Percentiles rank a stretch among this genome's conserved stretches.
Conservation (phyloP, 1,140 invertebrate species). For the Subanguina moxae region DNA sequence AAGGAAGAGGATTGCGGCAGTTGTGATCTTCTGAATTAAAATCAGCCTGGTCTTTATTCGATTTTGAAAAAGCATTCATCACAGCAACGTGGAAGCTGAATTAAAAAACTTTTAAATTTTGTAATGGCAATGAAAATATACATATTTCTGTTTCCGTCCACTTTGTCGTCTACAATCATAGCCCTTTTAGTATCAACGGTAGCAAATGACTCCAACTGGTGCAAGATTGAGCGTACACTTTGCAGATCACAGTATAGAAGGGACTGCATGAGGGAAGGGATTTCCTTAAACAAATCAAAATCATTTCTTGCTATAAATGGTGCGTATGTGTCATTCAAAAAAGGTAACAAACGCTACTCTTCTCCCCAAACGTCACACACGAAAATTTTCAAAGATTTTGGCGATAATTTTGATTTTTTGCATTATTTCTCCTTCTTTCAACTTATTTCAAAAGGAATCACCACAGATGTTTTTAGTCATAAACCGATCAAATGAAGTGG, state of each 20-base stretch:
- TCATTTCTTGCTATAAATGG: no score
- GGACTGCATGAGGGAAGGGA: slow-evolving; percentile 47
- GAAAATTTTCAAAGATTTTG: no score
- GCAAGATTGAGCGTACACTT: slow-evolving; percentile 29
- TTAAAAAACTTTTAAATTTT: no score
- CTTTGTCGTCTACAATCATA: slow-evolving; percentile 71
- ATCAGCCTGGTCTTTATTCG: slow-evolving; percentile 55
- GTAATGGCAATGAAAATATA: no score
- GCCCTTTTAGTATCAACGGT: slow-evolving; percentile 3
- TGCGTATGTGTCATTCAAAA: no score
- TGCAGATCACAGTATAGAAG: slow-evolving; percentile 50
- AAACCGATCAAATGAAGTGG: no score
- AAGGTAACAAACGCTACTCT: no score
- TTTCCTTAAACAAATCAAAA: background rate
- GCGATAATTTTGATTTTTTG: no score
- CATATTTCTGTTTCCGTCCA: slow-evolving; percentile 93
- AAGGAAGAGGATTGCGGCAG: background rate
- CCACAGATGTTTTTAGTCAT: no score
- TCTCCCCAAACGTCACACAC: no score
- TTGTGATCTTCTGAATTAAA: slow-evolving; percentile 16
- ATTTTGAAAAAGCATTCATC: slow-evolving; percentile 44
- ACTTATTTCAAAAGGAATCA: no score
- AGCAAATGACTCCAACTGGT: slow-evolving; percentile 18
- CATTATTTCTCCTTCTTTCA: no score
- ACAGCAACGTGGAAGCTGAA: slow-evolving; percentile 79